Evolutionary conservation across 2,888 invertebrate genomes (phyloP).

Genomic region (Microctonus aethiopoides): DNA sequence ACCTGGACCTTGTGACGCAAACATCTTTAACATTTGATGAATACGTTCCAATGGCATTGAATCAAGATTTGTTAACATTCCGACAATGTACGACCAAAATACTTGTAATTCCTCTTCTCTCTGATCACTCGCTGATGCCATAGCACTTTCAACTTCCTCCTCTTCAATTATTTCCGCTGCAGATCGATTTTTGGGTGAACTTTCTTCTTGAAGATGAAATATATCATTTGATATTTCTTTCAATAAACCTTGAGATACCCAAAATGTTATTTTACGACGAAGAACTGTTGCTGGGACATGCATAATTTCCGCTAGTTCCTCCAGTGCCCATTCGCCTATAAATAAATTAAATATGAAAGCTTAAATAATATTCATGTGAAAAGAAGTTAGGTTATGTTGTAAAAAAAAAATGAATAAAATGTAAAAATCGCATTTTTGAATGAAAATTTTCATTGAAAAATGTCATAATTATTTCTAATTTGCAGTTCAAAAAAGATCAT

Average conservation of each 20-base stretch:
- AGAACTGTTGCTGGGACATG: slow-evolving; percentile 89
- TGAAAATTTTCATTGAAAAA: too few species aligned
- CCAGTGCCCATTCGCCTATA: slow-evolving; percentile 85
- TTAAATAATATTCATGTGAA: slow-evolving; percentile 11
- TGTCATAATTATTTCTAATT: too few species aligned
- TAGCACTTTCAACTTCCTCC: slow-evolving; percentile 91
- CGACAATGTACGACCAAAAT: slow-evolving; percentile 97
- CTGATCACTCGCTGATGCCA: slow-evolving; percentile 95
- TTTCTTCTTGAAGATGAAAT: slow-evolving; percentile 79
- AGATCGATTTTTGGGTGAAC: slow-evolving; percentile 70
- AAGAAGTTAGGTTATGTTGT: too few species aligned
- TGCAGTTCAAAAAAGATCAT: too few species aligned
- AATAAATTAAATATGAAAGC: too few species aligned
- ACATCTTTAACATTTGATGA: slow-evolving; percentile 96
- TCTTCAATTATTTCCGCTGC: slow-evolving; percentile 82
- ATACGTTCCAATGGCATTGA: slow-evolving; percentile 91
- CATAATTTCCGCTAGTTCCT: slow-evolving; percentile 85
- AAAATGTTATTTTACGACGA: slow-evolving; percentile 88
- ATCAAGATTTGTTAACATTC: slow-evolving; percentile 95
- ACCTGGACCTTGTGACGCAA: slow-evolving; percentile 91
- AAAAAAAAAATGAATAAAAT: too few species aligned
- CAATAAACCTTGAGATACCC: slow-evolving; percentile 93
- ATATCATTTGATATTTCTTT: slow-evolving; percentile 80
- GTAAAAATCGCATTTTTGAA: too few species aligned
- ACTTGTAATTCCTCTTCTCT: slow-evolving; percentile 92